A percentile compares a stretch with the other conserved stretches of the same genome.
Conservation (phyloP, 2,888 invertebrate genomes). For the Ochropleura leucogaster region DNA sequence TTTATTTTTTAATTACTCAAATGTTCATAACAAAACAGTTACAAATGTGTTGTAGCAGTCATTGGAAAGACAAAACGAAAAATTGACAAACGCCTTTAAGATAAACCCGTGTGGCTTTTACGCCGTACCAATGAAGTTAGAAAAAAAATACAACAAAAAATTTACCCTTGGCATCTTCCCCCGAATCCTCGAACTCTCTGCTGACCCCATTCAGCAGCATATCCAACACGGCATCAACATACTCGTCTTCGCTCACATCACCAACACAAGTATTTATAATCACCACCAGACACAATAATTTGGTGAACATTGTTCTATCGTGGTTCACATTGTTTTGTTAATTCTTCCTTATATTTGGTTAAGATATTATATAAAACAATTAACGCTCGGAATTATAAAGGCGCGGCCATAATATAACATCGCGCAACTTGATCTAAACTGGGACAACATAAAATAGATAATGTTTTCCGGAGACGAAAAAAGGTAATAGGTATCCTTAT, state of each 20-base stretch:
- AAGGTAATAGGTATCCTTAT: no score
- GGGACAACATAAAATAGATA: no score
- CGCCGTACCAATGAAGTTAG: not conserved
- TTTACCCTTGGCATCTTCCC: conserved; percentile 64
- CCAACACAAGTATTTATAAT: conserved; percentile 43
- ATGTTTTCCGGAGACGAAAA: no score
- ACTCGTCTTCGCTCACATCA: conserved; percentile 62
- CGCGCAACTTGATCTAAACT: no score
- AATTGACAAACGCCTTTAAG: not conserved
- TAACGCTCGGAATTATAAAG: conserved; percentile 8
- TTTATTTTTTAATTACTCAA: no score
- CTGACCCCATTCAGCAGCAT: conserved; percentile 73
- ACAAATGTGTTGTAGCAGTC: no score
- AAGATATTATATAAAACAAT: conserved; percentile 29
- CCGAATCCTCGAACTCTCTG: conserved; percentile 48
- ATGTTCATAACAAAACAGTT: no score
- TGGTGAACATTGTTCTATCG: conserved; percentile 54
- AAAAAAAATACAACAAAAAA: not conserved
- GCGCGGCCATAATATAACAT: not conserved
- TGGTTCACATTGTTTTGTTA: conserved; percentile 32
- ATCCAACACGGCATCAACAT: conserved; percentile 72
- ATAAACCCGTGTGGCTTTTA: not conserved
- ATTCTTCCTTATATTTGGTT: conserved; percentile 23
- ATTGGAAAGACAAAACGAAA: no score
- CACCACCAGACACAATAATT: conserved; percentile 49